These are phyloP conservation scores for Sebastes trivittatus DNA, from an alignment of 2,797 vertebrate species.

Conservation along the genomic window DNA sequence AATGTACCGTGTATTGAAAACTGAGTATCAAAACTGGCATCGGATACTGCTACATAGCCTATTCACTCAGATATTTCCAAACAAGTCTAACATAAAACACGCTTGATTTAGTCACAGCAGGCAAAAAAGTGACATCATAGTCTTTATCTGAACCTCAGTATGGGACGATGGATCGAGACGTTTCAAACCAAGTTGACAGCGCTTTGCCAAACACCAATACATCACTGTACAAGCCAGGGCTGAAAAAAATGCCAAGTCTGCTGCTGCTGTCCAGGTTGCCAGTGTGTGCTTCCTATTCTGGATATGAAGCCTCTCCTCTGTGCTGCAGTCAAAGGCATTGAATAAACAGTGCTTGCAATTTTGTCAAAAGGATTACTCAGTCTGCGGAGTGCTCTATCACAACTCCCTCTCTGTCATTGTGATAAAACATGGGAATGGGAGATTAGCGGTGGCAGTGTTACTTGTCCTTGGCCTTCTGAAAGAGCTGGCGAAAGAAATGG, in stretches of 20 bases:
- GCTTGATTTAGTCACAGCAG: background rate
- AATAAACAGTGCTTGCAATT: slow-evolving; percentile 74
- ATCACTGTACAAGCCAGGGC: background rate
- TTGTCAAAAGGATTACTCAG: slow-evolving; percentile 74
- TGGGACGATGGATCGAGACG: background rate
- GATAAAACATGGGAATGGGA: slow-evolving; percentile 75
- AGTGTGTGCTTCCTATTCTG: slow-evolving; percentile 19
- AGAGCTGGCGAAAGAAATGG: slow-evolving; percentile 38
- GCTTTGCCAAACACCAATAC: slow-evolving; percentile 10
- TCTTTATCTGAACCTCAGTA: slow-evolving; percentile 1
- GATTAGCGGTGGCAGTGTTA: slow-evolving; percentile 69
- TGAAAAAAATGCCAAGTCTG: slow-evolving; percentile 17
- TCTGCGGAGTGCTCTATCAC: slow-evolving; percentile 63
- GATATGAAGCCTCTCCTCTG: slow-evolving; percentile 43
- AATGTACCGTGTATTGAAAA: background rate
- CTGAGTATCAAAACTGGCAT: background rate
- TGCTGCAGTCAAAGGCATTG: slow-evolving; percentile 51
- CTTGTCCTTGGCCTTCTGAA: slow-evolving; percentile 54
- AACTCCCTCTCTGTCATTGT: slow-evolving; percentile 66
- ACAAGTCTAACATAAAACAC: background rate
- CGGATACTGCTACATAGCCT: background rate
- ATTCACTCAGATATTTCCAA: background rate
- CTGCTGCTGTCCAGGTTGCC: slow-evolving; percentile 44
- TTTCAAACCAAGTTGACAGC: slow-evolving; percentile 4
- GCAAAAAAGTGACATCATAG: background rate